Evolutionary conservation across 2,888 invertebrate species (phyloP).

Genomic region (Brachylomia viminalis): DNA sequence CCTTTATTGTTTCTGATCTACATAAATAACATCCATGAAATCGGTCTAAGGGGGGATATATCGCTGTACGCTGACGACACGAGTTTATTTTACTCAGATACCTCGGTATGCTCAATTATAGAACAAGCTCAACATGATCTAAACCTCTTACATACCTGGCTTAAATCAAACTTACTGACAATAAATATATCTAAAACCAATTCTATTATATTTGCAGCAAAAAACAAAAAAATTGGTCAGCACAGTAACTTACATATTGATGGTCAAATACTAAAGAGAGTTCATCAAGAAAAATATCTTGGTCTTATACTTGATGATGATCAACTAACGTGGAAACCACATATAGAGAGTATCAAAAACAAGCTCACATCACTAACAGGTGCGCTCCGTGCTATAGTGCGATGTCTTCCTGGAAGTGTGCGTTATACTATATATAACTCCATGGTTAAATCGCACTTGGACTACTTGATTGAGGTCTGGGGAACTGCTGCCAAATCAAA

Average conservation of each 20-base stretch:
- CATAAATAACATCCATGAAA: too few species aligned
- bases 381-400: not conserved
- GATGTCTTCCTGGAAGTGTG: not conserved
- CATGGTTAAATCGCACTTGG: too few species aligned
- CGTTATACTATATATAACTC: constrained; percentile 8
- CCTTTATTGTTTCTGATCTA: not conserved
- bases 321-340: constrained; percentile 19
- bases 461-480: too few species aligned
- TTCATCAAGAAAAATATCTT: constrained; percentile 17
- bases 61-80: not conserved
- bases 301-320: constrained; percentile 10
- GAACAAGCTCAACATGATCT: too few species aligned
- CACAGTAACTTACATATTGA: constrained; percentile 4
- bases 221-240: not conserved
- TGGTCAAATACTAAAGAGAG: not conserved
- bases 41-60: not conserved
- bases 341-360: not conserved
- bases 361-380: too few species aligned
- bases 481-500: too few species aligned
- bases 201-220: too few species aligned
- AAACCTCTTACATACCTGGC: not conserved
- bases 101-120: not conserved
- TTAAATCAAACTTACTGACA: constrained; percentile 11
- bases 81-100: constrained; percentile 2
- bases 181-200: too few species aligned